phyloP scores from a whole-genome alignment of 1,140 invertebrate species.

The Drosophila santomea region DNA sequence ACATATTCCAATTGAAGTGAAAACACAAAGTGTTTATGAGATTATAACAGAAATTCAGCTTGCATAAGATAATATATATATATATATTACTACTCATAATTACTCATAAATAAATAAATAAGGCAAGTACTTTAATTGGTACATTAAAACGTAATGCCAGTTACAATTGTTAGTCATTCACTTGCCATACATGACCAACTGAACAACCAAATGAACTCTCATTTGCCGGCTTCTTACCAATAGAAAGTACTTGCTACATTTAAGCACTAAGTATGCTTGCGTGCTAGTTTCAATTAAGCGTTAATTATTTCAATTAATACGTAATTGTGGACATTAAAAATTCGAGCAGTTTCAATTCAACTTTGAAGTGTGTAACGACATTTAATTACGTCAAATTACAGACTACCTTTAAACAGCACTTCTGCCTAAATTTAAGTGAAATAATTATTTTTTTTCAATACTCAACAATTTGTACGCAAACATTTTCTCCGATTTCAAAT shows the following conservation, averaged over 20 bases:
- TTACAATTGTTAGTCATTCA: no score
- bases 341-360: background rate
- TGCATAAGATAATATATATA: no score
- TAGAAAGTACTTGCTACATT: background rate
- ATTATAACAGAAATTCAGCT: no score
- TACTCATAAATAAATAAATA: background rate
- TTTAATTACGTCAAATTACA: conserved; percentile 13
- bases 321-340: conserved; percentile 9
- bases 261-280: background rate
- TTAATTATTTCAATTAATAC: conserved; percentile 11
- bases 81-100: no score
- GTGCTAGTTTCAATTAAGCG: conserved; percentile 7
- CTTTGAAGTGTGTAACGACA: conserved; percentile 4
- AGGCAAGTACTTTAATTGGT: background rate
- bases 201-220: no score
- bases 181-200: no score
- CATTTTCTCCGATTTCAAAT: no score
- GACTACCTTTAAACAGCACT: background rate
- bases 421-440: background rate
- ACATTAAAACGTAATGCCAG: background rate
- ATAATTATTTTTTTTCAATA: background rate
- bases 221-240: background rate
- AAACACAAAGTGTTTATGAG: no score
- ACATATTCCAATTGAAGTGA: no score
- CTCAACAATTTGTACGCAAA: background rate